Evolutionary conservation across 2,888 invertebrate genomes (phyloP).

Genomic region (Volucella inflata): DNA sequence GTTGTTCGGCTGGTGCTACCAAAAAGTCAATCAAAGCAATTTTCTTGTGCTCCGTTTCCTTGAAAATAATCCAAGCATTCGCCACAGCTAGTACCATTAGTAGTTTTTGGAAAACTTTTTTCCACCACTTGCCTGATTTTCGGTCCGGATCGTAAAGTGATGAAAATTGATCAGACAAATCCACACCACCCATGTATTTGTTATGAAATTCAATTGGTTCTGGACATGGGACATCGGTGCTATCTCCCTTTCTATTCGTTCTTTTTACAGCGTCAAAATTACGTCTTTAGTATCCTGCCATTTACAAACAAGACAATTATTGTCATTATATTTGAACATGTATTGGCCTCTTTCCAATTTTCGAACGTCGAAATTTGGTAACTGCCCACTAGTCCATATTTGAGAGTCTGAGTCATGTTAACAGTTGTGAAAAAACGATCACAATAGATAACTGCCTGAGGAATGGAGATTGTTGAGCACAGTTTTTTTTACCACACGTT

Average conservation of each 20-base stretch:
- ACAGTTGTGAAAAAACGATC: no score
- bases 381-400: neutral
- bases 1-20: conserved; percentile 45
- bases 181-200: conserved; percentile 32
- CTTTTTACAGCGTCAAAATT: conserved; percentile 10
- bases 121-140: no score
- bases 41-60: no score
- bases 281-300: neutral
- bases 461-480: no score
- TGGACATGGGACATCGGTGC: conserved; percentile 1
- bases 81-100: no score
- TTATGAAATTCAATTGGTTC: neutral
- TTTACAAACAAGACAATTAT: neutral
- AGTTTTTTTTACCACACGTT: no score
- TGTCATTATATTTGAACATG: neutral
- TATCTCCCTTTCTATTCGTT: neutral
- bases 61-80: no score
- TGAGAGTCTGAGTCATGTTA: no score
- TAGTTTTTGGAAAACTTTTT: no score
- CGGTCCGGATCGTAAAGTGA: no score
- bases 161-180: conserved; percentile 55
- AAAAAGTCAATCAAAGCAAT: conserved; percentile 53
- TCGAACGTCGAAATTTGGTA: neutral
- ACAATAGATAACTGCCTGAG: no score
- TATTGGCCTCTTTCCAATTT: neutral